These are phyloP conservation scores for Synaphobranchus kaupii DNA, from an alignment of 2,797 vertebrate species.

Conservation along the genomic window DNA sequence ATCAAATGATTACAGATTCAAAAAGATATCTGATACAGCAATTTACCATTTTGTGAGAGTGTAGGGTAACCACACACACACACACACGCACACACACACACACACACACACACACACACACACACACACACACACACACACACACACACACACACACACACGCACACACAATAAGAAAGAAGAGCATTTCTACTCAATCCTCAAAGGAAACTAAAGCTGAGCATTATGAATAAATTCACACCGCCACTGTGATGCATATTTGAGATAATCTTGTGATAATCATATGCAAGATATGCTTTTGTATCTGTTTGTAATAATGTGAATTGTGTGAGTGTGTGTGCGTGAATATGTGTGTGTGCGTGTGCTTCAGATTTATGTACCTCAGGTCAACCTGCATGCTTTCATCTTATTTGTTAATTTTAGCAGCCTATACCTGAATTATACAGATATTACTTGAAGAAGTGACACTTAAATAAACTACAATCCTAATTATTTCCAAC, in stretches of 20 bases:
- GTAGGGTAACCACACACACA: not conserved
- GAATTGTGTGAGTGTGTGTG: too few species aligned
- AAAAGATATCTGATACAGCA: not conserved
- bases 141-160: too few species aligned
- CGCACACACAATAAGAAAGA: not conserved
- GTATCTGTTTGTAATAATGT: too few species aligned
- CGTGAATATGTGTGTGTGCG: not conserved
- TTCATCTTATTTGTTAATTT: too few species aligned
- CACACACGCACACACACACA: too few species aligned
- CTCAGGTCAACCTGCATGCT: not conserved
- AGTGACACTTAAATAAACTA: not conserved
- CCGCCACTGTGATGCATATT: too few species aligned
- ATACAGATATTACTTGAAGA: not conserved
- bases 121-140: too few species aligned
- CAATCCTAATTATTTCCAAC: not conserved
- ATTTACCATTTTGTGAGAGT: not conserved
- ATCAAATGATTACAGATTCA: not conserved
- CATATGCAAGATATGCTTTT: too few species aligned
- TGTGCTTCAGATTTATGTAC: not conserved
- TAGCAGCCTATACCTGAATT: too few species aligned
- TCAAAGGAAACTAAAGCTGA: not conserved
- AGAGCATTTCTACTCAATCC: not conserved
- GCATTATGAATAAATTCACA: not conserved
- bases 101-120: not conserved
- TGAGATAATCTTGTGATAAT: too few species aligned